Evolutionary conservation across 2,888 invertebrate genomes (phyloP).

Genomic region (Tipula helvola): DNA sequence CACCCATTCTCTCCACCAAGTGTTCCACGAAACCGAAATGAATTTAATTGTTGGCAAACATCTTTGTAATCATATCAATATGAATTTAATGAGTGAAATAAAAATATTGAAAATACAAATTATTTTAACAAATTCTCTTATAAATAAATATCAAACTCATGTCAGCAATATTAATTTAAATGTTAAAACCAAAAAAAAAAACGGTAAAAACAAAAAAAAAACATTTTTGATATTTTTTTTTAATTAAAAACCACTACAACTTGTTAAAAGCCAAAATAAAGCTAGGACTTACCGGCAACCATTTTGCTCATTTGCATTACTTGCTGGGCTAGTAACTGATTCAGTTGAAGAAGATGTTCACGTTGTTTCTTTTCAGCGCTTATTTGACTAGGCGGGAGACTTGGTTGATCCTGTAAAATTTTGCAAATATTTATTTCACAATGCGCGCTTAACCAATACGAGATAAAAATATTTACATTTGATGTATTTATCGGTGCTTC

Average conservation of each 20-base stretch:
- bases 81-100: background rate
- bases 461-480: conserved; percentile 26
- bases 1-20: background rate
- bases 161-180: background rate
- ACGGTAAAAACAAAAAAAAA: conserved; percentile 1
- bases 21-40: background rate
- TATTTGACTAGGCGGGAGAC: conserved; percentile 54
- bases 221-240: conserved; percentile 15
- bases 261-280: background rate
- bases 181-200: conserved; percentile 4
- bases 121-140: background rate
- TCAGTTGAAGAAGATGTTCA: conserved; percentile 78
- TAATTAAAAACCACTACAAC: background rate
- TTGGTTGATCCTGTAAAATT: conserved; percentile 26
- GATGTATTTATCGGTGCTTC: conserved; percentile 41
- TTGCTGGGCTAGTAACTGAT: conserved; percentile 84
- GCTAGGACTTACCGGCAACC: conserved; percentile 63
- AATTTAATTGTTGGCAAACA: background rate
- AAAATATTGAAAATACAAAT: background rate
- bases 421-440: conserved; percentile 18
- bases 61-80: background rate
- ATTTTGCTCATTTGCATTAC: conserved; percentile 93
- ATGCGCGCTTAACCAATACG: too few species aligned
- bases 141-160: background rate
- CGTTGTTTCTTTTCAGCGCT: conserved; percentile 77